These are phyloP conservation scores for Drosophila mauritiana DNA, from an alignment of 1,140 invertebrate species.

Conservation along the genomic window DNA sequence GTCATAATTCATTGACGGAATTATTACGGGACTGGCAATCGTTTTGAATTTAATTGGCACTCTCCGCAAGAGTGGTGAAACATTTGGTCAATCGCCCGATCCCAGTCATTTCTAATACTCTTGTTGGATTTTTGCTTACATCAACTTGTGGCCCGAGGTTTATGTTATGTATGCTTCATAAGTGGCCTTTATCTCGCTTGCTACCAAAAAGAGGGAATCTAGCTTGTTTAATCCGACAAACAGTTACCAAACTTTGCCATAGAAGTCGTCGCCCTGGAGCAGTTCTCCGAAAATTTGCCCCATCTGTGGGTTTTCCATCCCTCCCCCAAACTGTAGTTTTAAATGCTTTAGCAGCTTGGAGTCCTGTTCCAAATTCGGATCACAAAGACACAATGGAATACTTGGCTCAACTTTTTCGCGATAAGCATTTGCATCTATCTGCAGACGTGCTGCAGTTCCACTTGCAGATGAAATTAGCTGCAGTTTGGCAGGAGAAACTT, in stretches of 20 bases:
- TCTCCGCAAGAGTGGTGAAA: slow-evolving; percentile 42
- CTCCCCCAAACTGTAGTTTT: slow-evolving; percentile 7
- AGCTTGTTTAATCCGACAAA: slow-evolving; percentile 60
- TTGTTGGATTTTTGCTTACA: slow-evolving; percentile 37
- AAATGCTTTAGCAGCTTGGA: slow-evolving; percentile 54
- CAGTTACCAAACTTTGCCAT: slow-evolving; percentile 57
- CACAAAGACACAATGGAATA: slow-evolving; percentile 45
- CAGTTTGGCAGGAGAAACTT: slow-evolving; percentile 42
- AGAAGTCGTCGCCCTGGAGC: slow-evolving; percentile 40
- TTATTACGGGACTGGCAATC: slow-evolving; percentile 53
- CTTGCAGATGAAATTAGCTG: slow-evolving; percentile 57
- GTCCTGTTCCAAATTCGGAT: slow-evolving; percentile 41
- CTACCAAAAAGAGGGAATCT: slow-evolving; percentile 1
- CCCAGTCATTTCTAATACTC: slow-evolving; percentile 7
- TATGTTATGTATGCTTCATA: slow-evolving; percentile 25
- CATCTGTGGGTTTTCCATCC: slow-evolving; percentile 18
- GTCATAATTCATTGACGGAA: slow-evolving; percentile 75
- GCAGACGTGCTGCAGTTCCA: slow-evolving; percentile 28
- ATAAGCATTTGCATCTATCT: slow-evolving; percentile 41
- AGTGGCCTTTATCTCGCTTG: slow-evolving; percentile 57
- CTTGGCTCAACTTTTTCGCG: slow-evolving; percentile 37
- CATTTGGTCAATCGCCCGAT: slow-evolving; percentile 49
- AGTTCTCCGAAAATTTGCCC: slow-evolving; percentile 46
- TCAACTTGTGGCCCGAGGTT: slow-evolving; percentile 26
- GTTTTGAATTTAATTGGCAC: slow-evolving; percentile 65